Percentiles rank a stretch among this genome's conserved stretches.
phyloP scores from a whole-genome alignment of 2,797 vertebrate species.

The Gallirallus australis region DNA sequence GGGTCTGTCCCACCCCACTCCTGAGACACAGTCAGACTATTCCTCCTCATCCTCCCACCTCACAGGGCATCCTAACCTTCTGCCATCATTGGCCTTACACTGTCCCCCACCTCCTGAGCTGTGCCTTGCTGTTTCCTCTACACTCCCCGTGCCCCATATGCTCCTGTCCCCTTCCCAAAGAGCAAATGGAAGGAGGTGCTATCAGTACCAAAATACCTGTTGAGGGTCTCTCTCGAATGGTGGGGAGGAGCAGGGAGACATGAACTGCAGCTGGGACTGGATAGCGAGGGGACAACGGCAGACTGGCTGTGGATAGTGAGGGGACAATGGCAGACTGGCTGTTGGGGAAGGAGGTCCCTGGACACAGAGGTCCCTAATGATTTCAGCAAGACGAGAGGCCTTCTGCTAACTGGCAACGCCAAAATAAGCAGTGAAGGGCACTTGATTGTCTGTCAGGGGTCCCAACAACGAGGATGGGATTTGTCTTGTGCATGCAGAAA shows the following conservation, averaged over 20 bases:
- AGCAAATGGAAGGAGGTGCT: not conserved
- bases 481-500: not conserved
- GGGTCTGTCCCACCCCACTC: not conserved
- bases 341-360: not conserved
- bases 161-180: not conserved
- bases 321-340: not conserved
- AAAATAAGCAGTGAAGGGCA: not conserved
- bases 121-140: not conserved
- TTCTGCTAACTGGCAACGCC: not conserved
- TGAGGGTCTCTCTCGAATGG: not conserved
- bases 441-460: not conserved
- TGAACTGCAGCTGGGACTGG: not conserved
- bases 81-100: rapidly evolving
- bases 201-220: not conserved
- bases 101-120: not conserved
- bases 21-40: not conserved
- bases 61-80: not conserved
- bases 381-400: not conserved
- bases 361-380: not conserved
- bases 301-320: not conserved
- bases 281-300: not conserved
- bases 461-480: not conserved
- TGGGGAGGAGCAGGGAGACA: not conserved
- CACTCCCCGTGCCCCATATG: rapidly evolving
- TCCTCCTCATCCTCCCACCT: conserved; percentile 5